phyloP scores from a whole-genome alignment of 92 coral and sea anemone genomes.

The Pocillopora meandrina region DNA sequence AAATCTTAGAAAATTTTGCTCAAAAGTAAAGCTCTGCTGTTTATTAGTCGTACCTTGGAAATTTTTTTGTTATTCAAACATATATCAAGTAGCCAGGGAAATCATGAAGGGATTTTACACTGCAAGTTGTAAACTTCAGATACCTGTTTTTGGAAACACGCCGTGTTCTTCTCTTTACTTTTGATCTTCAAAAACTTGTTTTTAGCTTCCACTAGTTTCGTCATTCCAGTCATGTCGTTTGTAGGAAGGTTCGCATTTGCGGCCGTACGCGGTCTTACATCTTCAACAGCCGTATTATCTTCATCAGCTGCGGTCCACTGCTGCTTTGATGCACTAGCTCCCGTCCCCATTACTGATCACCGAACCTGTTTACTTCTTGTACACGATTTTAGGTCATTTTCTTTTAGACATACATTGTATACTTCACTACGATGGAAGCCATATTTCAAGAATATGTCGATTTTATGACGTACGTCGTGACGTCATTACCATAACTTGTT shows the following conservation, averaged over 20 bases:
- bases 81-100: too few relatives aligned
- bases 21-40: too few relatives aligned
- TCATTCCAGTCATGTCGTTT: slow-evolving; percentile 83
- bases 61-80: too few relatives aligned
- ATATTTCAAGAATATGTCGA: slow-evolving; percentile 28
- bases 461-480: slow-evolving; percentile 32
- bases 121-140: neutral
- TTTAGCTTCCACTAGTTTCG: slow-evolving; percentile 91
- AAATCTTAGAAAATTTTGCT: too few relatives aligned
- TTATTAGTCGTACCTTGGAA: too few relatives aligned
- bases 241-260: slow-evolving; percentile 50
- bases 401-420: slow-evolving; percentile 27
- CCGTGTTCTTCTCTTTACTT: slow-evolving; percentile 72
- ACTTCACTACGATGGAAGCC: slow-evolving; percentile 79
- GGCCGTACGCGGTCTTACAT: slow-evolving; percentile 12
- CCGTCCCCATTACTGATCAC: slow-evolving; percentile 67
- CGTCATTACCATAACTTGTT: slow-evolving; percentile 30
- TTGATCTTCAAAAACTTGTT: slow-evolving; percentile 82
- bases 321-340: slow-evolving; percentile 72
- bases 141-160: slow-evolving; percentile 85
- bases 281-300: slow-evolving; percentile 42
- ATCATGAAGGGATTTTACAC: too few relatives aligned
- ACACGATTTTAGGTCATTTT: slow-evolving; percentile 11
- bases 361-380: neutral
- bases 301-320: slow-evolving; percentile 79